Base-by-base conservation (phyloP, 2,888 invertebrate species). In the Agriopis leucophaearia region DNA sequence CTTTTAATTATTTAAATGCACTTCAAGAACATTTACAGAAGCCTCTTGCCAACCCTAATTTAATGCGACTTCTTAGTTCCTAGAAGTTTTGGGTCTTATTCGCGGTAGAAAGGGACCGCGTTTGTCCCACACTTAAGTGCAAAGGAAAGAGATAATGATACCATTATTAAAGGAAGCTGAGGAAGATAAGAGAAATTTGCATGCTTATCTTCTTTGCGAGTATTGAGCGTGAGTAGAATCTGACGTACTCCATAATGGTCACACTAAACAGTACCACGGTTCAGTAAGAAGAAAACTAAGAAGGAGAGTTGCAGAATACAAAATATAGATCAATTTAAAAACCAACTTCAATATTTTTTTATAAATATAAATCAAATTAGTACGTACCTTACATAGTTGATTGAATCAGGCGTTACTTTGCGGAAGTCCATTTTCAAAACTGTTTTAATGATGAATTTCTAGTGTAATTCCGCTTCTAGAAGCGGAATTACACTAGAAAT, bases 31-130 rank as follows among this genome's bases (percentile, higher is more conserved):
- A 27, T 27, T 27, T 5, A 10, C 18, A 16, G 5, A 13, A n/a
- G 15, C 42, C 13, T 40, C 13, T 44, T 54, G n/a, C 36, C 70
- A 71, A 52, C 73, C 73, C 73, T 73, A 67, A 63, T 61, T 63
- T 59, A 61, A 69, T 55, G 57, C 38, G 69, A 65, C 64, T 70
- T 73, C 68, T 73, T 66, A 71, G 54, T 58, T 44, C 64, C 55
- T 47, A 64, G n/a, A 65, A 71, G 66, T 70, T 69, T 69, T 51
- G 58, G 64, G 58, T 60, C 66, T 57, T 66, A 62, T 64, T 59
- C 60, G 62, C 55, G 52, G 45, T 45, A 52, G 62, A 70, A 60
- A 60, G 61, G 56, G 62, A 64, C 48, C 18, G 18, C 60, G 42
- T n/a, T 55, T 35, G 13, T 62, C 16, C 1, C 16, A 18, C 42